Conservation (phyloP, 2,113 vertebrate genomes). For the Sakesphorus luctuosus region DNA sequence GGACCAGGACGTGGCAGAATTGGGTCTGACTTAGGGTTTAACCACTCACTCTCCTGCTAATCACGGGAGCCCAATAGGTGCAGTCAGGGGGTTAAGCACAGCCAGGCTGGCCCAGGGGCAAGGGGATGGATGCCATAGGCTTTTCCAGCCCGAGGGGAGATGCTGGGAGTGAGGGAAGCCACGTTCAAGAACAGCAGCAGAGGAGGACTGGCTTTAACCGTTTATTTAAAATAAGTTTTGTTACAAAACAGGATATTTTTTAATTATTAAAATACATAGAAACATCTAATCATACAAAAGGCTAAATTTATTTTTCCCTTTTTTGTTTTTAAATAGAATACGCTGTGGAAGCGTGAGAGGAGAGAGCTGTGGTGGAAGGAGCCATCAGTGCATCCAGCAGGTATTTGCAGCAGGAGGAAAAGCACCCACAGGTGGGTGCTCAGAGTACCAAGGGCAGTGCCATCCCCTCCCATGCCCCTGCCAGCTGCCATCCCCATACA, state of each 20-base stretch:
- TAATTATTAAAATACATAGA: conserved; percentile 70
- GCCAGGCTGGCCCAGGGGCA: accelerated
- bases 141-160: not conserved
- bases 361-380: not conserved
- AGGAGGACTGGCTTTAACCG: not conserved
- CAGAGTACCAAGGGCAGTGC: not conserved
- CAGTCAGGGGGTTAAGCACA: not conserved
- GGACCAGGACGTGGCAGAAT: accelerated
- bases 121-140: not conserved
- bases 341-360: not conserved
- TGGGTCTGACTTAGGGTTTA: not conserved
- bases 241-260: conserved; percentile 56
- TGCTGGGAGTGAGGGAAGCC: not conserved
- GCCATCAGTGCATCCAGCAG: not conserved
- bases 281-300: conserved; percentile 62
- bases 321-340: not conserved
- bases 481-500: not conserved
- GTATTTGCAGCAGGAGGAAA: not conserved
- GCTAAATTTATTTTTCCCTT: not conserved
- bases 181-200: not conserved
- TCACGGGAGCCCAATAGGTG: not conserved
- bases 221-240: conserved; percentile 69
- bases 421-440: not conserved
- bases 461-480: not conserved
- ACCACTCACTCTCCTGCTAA: not conserved